phyloP scores from a whole-genome alignment of 2,113 vertebrate genomes.

The Todiramphus saurophagus region DNA sequence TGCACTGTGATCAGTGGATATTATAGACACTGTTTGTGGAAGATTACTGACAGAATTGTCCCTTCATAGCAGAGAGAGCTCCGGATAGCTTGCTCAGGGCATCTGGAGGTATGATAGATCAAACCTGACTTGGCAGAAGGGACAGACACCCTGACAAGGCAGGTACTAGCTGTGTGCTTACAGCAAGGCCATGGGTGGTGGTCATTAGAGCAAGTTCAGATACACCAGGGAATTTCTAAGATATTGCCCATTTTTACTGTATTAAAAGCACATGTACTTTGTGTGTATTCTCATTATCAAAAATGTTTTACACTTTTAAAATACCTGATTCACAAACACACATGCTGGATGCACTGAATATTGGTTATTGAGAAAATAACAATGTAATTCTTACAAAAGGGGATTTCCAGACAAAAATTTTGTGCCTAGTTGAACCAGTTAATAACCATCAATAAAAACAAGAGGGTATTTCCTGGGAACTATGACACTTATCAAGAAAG shows the following conservation, averaged over 20 bases:
- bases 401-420: neutral
- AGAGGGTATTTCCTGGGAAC: neutral
- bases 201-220: neutral
- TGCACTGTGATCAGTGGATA: fast-evolving
- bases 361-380: neutral
- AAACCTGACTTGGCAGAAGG: neutral
- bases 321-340: neutral
- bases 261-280: neutral
- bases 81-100: neutral
- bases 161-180: fast-evolving
- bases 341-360: neutral
- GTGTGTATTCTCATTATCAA: neutral
- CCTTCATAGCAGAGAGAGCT: neutral
- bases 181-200: fast-evolving
- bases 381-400: neutral
- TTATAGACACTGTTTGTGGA: neutral
- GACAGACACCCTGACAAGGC: neutral
- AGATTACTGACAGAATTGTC: neutral
- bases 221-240: neutral
- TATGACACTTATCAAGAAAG: neutral
- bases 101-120: neutral
- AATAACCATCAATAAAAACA: neutral
- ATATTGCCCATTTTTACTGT: neutral
- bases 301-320: neutral
- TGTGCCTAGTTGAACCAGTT: neutral